Base-by-base conservation (phyloP, 2,113 vertebrate species). In the Monarcha castaneiventris region DNA sequence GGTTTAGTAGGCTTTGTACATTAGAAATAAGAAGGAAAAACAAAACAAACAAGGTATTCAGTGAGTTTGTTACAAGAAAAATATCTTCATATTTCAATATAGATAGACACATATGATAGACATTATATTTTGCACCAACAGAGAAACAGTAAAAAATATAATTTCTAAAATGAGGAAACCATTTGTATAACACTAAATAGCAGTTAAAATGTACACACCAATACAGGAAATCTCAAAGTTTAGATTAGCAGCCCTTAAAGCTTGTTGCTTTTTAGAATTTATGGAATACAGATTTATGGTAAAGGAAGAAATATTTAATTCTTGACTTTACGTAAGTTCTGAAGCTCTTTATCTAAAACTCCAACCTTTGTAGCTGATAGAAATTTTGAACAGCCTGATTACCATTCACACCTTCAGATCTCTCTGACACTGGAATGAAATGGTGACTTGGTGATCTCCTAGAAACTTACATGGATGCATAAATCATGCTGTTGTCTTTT, bases 351-450 rank as follows among this genome's bases (percentile, higher is more conserved):
- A 91, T 67, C 87, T 69, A 77, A 92, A 89, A 92, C 86, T 88
- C 22, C 49, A 89, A 11, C 39, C 77, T 87, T 59, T 75, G 44
- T 62, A 81, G 76, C 58, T 73, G 51, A 91, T 44, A 90, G 75
- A 93, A 80, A 76, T 88, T 86, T 92, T 66, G 66, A 88, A 79
- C 77, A 77, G 55, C 22, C 67, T 81, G 82, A 93, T 94, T 94
- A 95, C n/a, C 84, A 92, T 71, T 84, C 73, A 83, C 49, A 87
- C 67, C 81, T 85, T 87, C 90, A 96, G 86, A 89, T 94, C 79
- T 94, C 64, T 73, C 41, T 94, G 92, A 87, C 89, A 81, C 22
- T 48, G 86, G 68, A 58, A 86, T 13, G 4, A 94, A 95, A 94
- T 83, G 41, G 87, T 84, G 83, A 88, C 63, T 89, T 58, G 43